Base-by-base conservation (phyloP, 2,113 vertebrate genomes). In the Chamaea fasciata region DNA sequence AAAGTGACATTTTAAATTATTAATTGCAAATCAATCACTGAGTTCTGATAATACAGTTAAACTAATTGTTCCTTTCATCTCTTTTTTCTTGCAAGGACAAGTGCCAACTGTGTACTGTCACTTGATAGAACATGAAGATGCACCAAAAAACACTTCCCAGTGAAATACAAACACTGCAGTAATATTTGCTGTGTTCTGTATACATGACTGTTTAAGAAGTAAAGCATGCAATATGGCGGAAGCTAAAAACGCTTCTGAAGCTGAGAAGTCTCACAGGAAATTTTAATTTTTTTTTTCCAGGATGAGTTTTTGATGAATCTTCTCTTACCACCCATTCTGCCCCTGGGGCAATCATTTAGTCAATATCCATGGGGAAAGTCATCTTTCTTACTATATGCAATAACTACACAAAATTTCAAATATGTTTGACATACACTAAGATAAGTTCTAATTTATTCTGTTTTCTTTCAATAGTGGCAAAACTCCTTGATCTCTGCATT, bases 391-490 rank as follows among this genome's bases (percentile, higher is more conserved):
- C 47, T 62, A 31, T 44, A 77, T 15, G 77, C 63, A 87, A 93
- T 87, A 95, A 91, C 71, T 87, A 83, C 44, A 78, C 37, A 67
- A 85, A 93, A 83, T 47, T 88, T 90, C 64, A 95, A 94, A 94
- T 63, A 46, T 42, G 10, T 83, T 91, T 93, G 89, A 91, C 52
- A 73, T 42, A 68, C 30, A 89, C 65, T 80, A 68, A 53, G 35
- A 82, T 28, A 80, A 89, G 28, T 92, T 75, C 14, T 89, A 90
- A 93, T 83, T 85, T 85, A 63, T 83, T 95, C 55, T 82, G 63
- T 89, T 91, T 89, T 77, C 31, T 91, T 95, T 90, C 31, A 82
- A 52, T 46, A 52, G 8, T 50, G 35, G n/a, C 6, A 86, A 94
- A 90, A 10, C 2, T 41, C n/a, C 41, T n/a, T 31, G 1, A 31